Conservation (phyloP, 2,888 invertebrate genomes). For the Chesias legatella region DNA sequence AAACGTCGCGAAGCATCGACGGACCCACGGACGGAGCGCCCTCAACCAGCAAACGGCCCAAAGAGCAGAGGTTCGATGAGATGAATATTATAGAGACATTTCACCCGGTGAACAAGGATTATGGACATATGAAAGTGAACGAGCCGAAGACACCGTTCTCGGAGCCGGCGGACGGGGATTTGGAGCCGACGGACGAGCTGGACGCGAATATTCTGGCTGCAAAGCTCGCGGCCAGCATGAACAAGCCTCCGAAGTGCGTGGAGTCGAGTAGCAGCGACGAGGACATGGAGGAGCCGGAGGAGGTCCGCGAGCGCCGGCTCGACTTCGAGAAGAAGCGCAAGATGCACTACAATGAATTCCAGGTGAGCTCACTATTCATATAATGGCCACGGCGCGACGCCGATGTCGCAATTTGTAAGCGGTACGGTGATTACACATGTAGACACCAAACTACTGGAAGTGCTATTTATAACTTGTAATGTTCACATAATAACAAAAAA, state of each 20-base stretch:
- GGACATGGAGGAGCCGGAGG: constrained; percentile 81
- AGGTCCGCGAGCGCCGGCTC: constrained; percentile 83
- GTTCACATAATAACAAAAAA: too few relatives aligned
- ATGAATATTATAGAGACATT: constrained; percentile 99
- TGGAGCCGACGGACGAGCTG: constrained; percentile 80
- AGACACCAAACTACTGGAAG: background rate
- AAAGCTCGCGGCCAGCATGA: constrained; percentile 82
- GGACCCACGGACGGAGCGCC: constrained; percentile 72
- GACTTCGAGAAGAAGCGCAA: constrained; percentile 96
- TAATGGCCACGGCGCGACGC: constrained; percentile 16
- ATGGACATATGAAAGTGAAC: constrained; percentile 98
- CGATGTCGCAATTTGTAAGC: too few relatives aligned
- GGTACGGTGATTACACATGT: constrained; percentile 4
- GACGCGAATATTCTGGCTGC: constrained; percentile 88
- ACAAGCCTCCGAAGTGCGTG: constrained; percentile 68
- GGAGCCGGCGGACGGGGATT: constrained; percentile 81
- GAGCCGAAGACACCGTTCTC: constrained; percentile 97
- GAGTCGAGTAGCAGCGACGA: constrained; percentile 80
- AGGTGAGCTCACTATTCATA: constrained; percentile 42
- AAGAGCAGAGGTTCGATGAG: constrained; percentile 96
- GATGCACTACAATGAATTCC: constrained; percentile 98
- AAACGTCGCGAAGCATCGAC: constrained; percentile 95
- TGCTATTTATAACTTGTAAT: too few relatives aligned
- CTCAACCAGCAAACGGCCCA: constrained; percentile 70
- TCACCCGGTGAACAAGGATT: constrained; percentile 98